Evolutionary conservation across 1,140 invertebrate species (phyloP), one percentile per base, ranked within the genome.

Genomic region (Heliconius hermathena): DNA sequence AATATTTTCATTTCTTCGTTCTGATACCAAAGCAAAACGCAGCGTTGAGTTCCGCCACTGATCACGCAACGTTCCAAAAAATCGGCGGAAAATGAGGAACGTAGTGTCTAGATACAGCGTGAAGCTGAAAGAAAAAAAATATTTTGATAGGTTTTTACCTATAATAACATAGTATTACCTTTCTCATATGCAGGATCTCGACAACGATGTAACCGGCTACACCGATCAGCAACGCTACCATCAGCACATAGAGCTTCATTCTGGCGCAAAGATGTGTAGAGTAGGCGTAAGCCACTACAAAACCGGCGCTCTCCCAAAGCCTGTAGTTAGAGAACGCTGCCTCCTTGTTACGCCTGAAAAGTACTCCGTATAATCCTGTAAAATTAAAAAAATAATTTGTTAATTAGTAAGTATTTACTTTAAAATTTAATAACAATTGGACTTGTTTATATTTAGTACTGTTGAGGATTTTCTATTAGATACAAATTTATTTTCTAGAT

Each of bases 251-350:
- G 5, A 99, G 96, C 95, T 99, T 99, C 96, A 97, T 97, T 9
- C 97, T 95, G 22, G 98, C 97, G 93, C 98, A 99, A 5, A 99
- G 95, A 83, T 97, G 97, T 4, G 97, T 98, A 78, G 97, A 98
- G 93, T 98, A 97, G 1, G 97, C 97, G 87, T 99, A 99, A 8
- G 98, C 98, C 11, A 99, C 96, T 1, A 99, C 98, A 85, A 99
- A 98, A 0, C 99, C 99, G 29, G 97, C 96, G 57, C 97, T 98
- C 94, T 99, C 98, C 97, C 99, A 99, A 22, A 99, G 96, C 70
- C 99, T 96, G 94, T 98, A 99, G 94, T 99, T 99, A 80, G 98
- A 99, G 95, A 99, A 99, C 0, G 99, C 99, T 1, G 99, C 98
- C 92, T 99, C 98, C 88, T 99, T 98, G 93, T 98, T 98, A 54